A percentile compares a stretch with the other conserved stretches of the same genome.
Evolutionary conservation across 2,888 invertebrate genomes (phyloP).

Genomic region (Apodemia hepburni): DNA sequence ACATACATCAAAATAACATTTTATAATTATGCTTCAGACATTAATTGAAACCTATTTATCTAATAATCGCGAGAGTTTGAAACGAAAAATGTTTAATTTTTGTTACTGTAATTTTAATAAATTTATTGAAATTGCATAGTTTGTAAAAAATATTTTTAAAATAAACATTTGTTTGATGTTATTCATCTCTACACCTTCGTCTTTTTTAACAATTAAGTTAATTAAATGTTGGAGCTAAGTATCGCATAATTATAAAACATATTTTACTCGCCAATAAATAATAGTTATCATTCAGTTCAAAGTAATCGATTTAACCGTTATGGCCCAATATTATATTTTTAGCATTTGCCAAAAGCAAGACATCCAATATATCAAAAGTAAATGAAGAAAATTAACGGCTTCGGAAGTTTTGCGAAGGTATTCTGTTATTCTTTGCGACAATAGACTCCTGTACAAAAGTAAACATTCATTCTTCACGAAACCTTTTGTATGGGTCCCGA

Average conservation of each 20-base stretch:
- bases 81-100: too few species aligned
- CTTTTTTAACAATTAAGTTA: neutral
- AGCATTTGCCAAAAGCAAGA: neutral
- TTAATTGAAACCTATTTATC: too few species aligned
- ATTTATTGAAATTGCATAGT: too few species aligned
- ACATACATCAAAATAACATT: too few species aligned
- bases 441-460: conserved; percentile 51
- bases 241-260: too few species aligned
- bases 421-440: conserved; percentile 41
- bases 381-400: conserved; percentile 47
- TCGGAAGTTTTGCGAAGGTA: conserved; percentile 20
- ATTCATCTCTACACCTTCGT: too few species aligned
- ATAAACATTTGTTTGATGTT: too few species aligned
- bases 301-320: neutral
- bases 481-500: conserved; percentile 68
- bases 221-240: neutral
- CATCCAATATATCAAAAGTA: conserved; percentile 67
- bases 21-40: too few species aligned
- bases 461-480: conserved; percentile 64
- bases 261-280: neutral
- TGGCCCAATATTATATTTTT: neutral
- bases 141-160: too few species aligned
- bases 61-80: too few species aligned
- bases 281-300: neutral
- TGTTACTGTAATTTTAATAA: too few species aligned